These are phyloP conservation scores for Andrena dorsata DNA, from an alignment of 2,888 invertebrate species.

Conservation along the genomic window DNA sequence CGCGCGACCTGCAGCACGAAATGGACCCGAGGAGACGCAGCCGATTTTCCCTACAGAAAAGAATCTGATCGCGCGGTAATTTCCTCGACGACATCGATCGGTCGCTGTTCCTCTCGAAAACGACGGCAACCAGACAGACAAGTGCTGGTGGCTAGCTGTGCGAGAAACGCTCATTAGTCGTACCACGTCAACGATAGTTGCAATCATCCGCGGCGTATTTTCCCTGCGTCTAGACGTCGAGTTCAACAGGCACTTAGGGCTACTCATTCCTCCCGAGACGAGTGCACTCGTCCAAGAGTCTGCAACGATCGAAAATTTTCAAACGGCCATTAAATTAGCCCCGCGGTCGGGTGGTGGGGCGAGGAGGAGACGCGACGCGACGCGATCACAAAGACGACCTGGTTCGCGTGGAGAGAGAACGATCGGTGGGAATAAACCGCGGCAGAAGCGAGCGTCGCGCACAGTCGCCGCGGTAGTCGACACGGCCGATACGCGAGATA, in stretches of 20 bases:
- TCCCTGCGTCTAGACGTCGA: constrained; percentile 7
- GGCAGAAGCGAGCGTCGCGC: constrained; percentile 46
- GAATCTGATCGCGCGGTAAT: neutral
- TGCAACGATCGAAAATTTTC: constrained; percentile 28
- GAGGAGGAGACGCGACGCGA: constrained; percentile 5
- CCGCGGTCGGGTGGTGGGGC: neutral
- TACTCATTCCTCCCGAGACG: neutral
- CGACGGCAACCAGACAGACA: neutral
- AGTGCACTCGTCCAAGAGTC: neutral
- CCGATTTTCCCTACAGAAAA: neutral
- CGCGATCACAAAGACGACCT: constrained; percentile 12
- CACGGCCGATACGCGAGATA: constrained; percentile 52
- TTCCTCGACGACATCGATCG: neutral
- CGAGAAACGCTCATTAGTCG: constrained; percentile 7
- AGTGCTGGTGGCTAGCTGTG: neutral
- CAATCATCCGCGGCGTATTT: constrained; percentile 14
- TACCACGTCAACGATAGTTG: neutral
- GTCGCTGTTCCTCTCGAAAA: neutral
- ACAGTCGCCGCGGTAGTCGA: constrained; percentile 35
- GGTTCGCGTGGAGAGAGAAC: constrained; percentile 28
- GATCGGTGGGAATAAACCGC: constrained; percentile 57
- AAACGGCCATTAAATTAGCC: constrained; percentile 31
- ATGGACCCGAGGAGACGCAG: neutral
- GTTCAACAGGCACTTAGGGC: constrained; percentile 17
- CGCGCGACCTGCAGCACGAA: neutral